Evolutionary conservation across 53 echinoderm and acorn worm species (phyloP).

Genomic region (Luidia sarsii): DNA sequence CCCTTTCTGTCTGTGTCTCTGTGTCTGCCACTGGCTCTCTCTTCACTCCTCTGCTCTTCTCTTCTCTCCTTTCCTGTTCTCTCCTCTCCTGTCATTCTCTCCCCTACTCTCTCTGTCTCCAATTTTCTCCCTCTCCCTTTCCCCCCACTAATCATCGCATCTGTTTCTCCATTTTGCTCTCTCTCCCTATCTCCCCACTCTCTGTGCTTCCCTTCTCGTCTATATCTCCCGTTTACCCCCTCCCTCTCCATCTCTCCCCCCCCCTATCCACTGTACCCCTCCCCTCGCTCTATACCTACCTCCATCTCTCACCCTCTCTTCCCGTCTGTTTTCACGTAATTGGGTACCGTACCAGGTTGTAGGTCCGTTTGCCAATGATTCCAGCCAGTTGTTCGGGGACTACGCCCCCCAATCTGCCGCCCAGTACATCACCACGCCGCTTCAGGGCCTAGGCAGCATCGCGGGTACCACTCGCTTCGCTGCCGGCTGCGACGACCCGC

Average conservation of each 20-base stretch:
- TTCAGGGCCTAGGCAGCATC: constrained; percentile 29
- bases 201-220: no score
- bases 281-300: no score
- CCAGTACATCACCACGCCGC: constrained; percentile 38
- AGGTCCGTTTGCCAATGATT: constrained; percentile 59
- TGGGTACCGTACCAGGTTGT: constrained; percentile 34
- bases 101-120: no score
- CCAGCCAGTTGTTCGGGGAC: constrained; percentile 35
- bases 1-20: neutral
- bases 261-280: no score
- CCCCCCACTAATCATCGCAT: no score
- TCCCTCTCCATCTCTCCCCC: no score
- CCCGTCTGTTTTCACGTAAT: neutral
- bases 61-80: no score
- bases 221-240: no score
- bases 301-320: neutral
- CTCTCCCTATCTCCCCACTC: no score
- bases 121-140: no score
- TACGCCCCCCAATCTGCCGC: constrained; percentile 30
- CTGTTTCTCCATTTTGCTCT: no score
- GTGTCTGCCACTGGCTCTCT: neutral
- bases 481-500: constrained; percentile 38
- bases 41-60: neutral
- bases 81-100: no score
- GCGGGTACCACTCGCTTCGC: constrained; percentile 37